Conservation (phyloP, 1,140 invertebrate genomes). For the Popillia japonica region DNA sequence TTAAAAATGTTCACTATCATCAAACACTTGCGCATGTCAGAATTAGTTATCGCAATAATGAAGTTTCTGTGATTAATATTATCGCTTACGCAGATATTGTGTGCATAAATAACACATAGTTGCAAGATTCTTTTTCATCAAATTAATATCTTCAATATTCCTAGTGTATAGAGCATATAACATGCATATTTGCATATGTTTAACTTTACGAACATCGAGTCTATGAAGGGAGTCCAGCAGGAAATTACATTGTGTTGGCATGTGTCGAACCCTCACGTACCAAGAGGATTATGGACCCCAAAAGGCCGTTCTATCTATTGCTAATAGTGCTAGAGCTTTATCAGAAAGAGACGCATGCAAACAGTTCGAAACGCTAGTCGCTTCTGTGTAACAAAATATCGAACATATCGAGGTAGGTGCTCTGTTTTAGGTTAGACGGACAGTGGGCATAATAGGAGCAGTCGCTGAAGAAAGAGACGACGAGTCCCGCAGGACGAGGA, state of each 20-base stretch:
- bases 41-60: too few relatives aligned
- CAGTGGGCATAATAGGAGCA: conserved; percentile 19
- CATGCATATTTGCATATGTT: conserved; percentile 12
- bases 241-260: conserved; percentile 47
- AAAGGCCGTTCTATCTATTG: conserved; percentile 48
- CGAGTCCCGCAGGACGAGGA: conserved; percentile 51
- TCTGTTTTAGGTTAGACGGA: conserved; percentile 54
- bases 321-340: conserved; percentile 49
- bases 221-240: conserved; percentile 40
- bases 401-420: conserved; percentile 14
- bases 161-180: not conserved
- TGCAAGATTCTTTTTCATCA: too few relatives aligned
- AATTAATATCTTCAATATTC: too few relatives aligned
- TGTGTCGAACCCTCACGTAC: conserved; percentile 49
- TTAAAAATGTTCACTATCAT: too few relatives aligned
- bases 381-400: conserved; percentile 1
- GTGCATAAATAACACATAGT: too few relatives aligned
- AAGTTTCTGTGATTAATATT: too few relatives aligned
- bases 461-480: conserved; percentile 51
- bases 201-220: not conserved
- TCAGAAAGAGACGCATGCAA: conserved; percentile 53
- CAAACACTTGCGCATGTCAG: too few relatives aligned
- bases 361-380: conserved; percentile 38
- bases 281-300: conserved; percentile 47
- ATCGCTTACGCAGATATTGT: too few relatives aligned